Base-by-base conservation (phyloP, 2,888 invertebrate genomes). In the Pollenia labialis region DNA sequence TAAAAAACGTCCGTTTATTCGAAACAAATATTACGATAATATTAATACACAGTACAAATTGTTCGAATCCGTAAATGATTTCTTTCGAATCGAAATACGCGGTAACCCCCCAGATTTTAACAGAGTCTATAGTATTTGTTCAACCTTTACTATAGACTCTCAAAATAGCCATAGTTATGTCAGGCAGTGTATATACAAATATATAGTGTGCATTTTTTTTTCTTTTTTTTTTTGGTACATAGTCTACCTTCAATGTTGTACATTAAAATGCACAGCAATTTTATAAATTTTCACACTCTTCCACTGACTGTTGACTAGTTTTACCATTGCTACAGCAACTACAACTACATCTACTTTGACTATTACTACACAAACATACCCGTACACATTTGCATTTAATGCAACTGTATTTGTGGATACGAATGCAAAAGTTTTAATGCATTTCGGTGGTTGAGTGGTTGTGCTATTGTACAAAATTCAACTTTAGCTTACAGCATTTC, bases 391-490 rank as follows among this genome's bases (percentile, higher is more conserved):
- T 71, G 32, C 9, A 75, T 69, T 82, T 68, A 16, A 76, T 50
- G 64, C 74, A 81, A 82, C 46, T 56, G 71, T 58, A 76, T 83
- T 23, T 86, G 83, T 80, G 79, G 71, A 83, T 83, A 83, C 60
- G 40, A 86, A 83, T 80, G 83, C 71, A 86, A 86, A 83, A 86
- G 80, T 83, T 86, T 86, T 82, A 86, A 86, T 86, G 85, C 85
- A 82, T 86, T 85, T 83, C 66, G 72, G 82, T 72, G 83, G 83
- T 83, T 83, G 83, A 86, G 76, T 83, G 76, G 75, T 83, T 86
- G 56, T 72, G n/a, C 66, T 74, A 68, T 74, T 58, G 79, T 75
- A 80, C 74, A 68, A 75, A 68, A 69, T 75, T 56, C 71, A 76
- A 56, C 79, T 72, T 58, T 75, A 71, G 75, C 79, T 75, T 50